Evolutionary conservation across 2,888 invertebrate genomes (phyloP).

Genomic region (Polyommatus iphigenia): DNA sequence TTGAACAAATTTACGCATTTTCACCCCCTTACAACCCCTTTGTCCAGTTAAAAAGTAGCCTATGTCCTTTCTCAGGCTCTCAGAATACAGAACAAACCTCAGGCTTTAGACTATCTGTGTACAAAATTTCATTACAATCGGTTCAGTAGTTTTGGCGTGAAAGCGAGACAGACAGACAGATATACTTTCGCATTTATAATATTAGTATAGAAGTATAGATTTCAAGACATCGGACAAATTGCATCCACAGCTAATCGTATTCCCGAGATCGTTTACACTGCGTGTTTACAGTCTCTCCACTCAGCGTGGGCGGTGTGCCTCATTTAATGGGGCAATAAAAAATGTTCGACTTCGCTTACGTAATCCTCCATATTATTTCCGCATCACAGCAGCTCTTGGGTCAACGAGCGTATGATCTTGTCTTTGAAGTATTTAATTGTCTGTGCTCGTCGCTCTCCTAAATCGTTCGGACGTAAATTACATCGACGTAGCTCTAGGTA

Average conservation of each 20-base stretch:
- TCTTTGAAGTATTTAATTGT: slow-evolving; percentile 33
- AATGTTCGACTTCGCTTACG: slow-evolving; percentile 78
- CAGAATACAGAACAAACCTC: too few relatives aligned
- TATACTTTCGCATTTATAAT: too few relatives aligned
- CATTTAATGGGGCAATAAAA: slow-evolving; percentile 79
- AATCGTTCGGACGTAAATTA: neutral
- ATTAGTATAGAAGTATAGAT: too few relatives aligned
- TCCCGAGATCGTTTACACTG: neutral
- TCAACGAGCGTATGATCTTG: slow-evolving; percentile 65
- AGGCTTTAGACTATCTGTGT: too few relatives aligned
- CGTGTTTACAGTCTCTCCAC: slow-evolving; percentile 53
- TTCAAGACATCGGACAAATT: neutral
- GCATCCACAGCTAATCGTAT: neutral
- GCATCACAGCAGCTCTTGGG: slow-evolving; percentile 68
- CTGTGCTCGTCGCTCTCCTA: neutral
- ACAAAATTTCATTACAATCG: too few relatives aligned
- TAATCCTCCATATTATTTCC: slow-evolving; percentile 77
- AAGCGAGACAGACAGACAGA: too few relatives aligned
- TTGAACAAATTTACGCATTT: too few relatives aligned
- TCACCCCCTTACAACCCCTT: too few relatives aligned
- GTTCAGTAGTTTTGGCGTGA: too few relatives aligned
- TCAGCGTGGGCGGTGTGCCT: slow-evolving; percentile 71
- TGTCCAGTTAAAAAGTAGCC: too few relatives aligned
- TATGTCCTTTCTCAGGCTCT: too few relatives aligned
- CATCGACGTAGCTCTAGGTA: neutral